Percentiles rank a stretch among this genome's conserved stretches.
Evolutionary conservation across 2,888 invertebrate genomes (phyloP).

Genomic region (Dendrolimus pini): DNA sequence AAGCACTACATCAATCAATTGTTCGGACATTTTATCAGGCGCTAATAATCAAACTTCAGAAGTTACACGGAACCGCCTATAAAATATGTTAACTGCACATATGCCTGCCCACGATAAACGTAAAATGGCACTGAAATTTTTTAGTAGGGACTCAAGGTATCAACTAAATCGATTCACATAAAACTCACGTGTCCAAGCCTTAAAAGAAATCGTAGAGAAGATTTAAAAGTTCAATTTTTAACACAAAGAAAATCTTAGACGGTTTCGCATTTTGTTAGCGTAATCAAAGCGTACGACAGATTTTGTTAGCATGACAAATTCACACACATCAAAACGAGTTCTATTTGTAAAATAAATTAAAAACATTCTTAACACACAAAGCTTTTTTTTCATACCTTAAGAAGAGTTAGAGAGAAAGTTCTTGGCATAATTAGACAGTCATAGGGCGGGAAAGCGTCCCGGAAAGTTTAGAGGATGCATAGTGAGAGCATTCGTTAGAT

Average conservation of each 20-base stretch:
- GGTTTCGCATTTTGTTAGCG: not conserved
- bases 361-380: conserved; percentile 4
- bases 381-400: conserved; percentile 8
- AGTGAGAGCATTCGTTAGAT: conserved; percentile 18
- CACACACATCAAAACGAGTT: not conserved
- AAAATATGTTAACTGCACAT: not conserved
- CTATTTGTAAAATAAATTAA: not conserved
- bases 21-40: not conserved
- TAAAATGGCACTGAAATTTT: not conserved
- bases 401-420: conserved; percentile 17
- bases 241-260: not conserved
- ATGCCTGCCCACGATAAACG: not conserved
- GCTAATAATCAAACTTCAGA: not conserved
- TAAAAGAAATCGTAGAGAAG: not conserved
- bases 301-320: not conserved
- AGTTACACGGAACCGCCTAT: not conserved
- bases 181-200: not conserved
- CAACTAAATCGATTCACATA: conserved; percentile 4
- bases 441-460: conserved; percentile 15
- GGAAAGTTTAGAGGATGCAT: conserved; percentile 27
- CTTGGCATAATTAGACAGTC: conserved; percentile 7
- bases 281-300: not conserved
- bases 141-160: not conserved
- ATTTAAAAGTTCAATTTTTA: not conserved
- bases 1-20: not conserved